Base-by-base conservation (phyloP, 2,888 invertebrate species). In the Frankliniella fusca region DNA sequence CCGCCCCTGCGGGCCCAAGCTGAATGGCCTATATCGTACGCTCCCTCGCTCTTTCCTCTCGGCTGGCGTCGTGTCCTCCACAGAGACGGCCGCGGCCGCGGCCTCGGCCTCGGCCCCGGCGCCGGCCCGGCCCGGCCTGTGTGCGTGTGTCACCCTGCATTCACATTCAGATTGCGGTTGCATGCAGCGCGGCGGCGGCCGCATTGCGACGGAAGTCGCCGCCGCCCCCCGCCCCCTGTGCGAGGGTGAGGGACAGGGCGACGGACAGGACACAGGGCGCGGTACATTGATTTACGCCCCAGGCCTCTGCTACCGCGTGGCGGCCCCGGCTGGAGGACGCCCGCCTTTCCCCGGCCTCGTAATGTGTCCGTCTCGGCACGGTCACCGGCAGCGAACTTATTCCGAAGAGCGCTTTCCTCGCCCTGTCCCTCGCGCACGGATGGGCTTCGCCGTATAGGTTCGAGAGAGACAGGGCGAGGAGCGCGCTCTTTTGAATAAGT, bases 131-230 rank as follows among this genome's bases (percentile, higher is more conserved):
- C 38, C 5, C 5, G 38, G n/a, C n/a, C 54, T 61, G 61, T n/a
- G 61, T 61, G 61, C 61, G n/a, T 61, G 61, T 61, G 61, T 61
- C 61, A 61, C 70, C 10, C 12, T 27, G 70, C 70, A 27, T 76
- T 76, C 23, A 23, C 23, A 27, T 76, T 27, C 70, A 76, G 70
- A 76, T 76, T n/a, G 23, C 70, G 70, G 27, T 76, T 76, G 70
- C 70, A 76, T 76, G 70, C 70, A 27, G 70, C 70, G 70, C 70
- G 23, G 27, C 70, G 23, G 70, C 70, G 23, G 70, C 23, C 23
- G 27, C 70, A 27, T 12, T 76, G 70, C 70, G 70, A 76, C 70
- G 70, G 27, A 12, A 76, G 27, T 23, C 23, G 65, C 23, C 70
- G 11, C 20, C 54, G 20, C 65, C 7, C 70, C 70, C 20, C 70